Percentiles rank a stretch among this genome's conserved stretches.
Conservation (phyloP, 2,888 invertebrate species). For the Stegana nigrithorax region DNA sequence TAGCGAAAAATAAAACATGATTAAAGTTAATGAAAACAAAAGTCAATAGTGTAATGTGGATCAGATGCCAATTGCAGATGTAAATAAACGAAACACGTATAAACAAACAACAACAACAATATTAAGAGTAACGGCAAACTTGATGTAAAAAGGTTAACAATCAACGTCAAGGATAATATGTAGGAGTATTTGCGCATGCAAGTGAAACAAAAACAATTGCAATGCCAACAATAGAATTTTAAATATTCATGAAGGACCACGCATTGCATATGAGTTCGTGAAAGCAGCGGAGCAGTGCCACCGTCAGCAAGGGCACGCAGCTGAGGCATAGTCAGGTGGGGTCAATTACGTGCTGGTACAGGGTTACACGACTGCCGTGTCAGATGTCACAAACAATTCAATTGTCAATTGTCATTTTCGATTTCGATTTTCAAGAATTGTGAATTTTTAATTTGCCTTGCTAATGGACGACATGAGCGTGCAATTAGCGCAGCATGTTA, state of each 20-base stretch:
- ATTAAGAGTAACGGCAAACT: background rate
- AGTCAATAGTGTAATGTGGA: background rate
- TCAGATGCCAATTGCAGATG: background rate
- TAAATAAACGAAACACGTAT: background rate
- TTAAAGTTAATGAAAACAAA: background rate
- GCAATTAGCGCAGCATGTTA: slow-evolving; percentile 41
- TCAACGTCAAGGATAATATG: background rate
- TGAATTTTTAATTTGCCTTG: slow-evolving; percentile 31
- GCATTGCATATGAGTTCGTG: too few species aligned
- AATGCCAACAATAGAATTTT: slow-evolving; percentile 38
- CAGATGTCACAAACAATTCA: slow-evolving; percentile 38
- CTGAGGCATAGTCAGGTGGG: slow-evolving; percentile 29
- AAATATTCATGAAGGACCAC: slow-evolving; percentile 52
- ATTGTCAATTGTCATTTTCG: slow-evolving; percentile 30
- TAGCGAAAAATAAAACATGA: background rate
- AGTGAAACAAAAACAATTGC: slow-evolving; percentile 5
- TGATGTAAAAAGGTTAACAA: slow-evolving; percentile 1
- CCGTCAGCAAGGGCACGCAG: slow-evolving; percentile 1
- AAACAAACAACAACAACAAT: slow-evolving; percentile 1
- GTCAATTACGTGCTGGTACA: too few species aligned
- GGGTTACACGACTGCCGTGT: too few species aligned
- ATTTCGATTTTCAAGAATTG: slow-evolving; percentile 36
- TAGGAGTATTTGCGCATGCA: background rate
- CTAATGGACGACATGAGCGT: slow-evolving; percentile 28
- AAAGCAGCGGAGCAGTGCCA: background rate